Percentiles rank a stretch among this genome's conserved stretches.
Evolutionary conservation across 1,140 invertebrate genomes (phyloP).

Genomic region (Archivesica marissinica): DNA sequence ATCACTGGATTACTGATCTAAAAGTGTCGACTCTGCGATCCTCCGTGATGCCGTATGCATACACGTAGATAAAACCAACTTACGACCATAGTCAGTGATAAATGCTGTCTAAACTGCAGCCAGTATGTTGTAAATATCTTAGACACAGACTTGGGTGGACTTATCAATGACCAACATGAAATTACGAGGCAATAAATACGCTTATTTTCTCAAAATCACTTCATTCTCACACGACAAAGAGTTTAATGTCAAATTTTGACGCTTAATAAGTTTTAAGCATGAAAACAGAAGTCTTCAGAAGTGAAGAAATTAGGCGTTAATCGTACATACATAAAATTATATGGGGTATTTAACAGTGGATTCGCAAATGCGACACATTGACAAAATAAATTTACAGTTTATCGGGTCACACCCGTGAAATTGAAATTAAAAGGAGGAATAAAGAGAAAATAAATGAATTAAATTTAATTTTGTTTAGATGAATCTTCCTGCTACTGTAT

Average conservation of each 20-base stretch:
- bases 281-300: conserved; percentile 40
- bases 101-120: no score
- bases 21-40: no score
- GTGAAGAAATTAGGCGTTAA: conserved; percentile 49
- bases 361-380: conserved; percentile 27
- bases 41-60: no score
- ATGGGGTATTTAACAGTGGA: conserved; percentile 52
- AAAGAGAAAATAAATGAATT: conserved; percentile 66
- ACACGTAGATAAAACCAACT: no score
- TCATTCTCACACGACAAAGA: conserved; percentile 1
- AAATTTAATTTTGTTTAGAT: conserved; percentile 66
- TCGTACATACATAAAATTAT: conserved; percentile 58
- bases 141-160: neutral
- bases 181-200: conserved; percentile 27
- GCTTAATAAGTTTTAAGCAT: conserved; percentile 26
- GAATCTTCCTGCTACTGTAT: conserved; percentile 49
- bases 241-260: conserved; percentile 36
- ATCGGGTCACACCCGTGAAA: conserved; percentile 61
- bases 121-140: no score
- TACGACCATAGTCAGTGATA: no score
- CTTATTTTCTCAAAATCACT: conserved; percentile 13
- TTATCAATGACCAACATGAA: conserved; percentile 6
- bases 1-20: no score
- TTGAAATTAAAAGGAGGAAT: conserved; percentile 63
- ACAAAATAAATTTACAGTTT: conserved; percentile 65